Conservation (phyloP, 2,888 invertebrate genomes). For the Embidobia sp. region DNA sequence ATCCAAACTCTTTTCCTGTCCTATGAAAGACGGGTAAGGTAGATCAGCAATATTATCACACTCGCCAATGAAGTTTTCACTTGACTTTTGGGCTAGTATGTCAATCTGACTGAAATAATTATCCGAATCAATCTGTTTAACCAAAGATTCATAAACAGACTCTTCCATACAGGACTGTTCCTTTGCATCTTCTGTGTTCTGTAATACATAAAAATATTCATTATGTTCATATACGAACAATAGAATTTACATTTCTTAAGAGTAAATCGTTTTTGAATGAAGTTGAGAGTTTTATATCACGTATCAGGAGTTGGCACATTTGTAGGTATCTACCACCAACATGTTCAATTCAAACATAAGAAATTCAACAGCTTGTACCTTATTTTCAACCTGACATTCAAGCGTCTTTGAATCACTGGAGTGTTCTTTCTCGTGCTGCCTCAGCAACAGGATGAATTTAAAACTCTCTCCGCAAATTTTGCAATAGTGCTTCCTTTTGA, state of each 20-base stretch:
- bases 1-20: slow-evolving; percentile 65
- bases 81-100: slow-evolving; percentile 34
- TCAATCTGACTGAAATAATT: slow-evolving; percentile 58
- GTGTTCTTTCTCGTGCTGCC: slow-evolving; percentile 75
- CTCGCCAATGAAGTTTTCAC: slow-evolving; percentile 32
- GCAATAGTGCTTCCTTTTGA: slow-evolving; percentile 75
- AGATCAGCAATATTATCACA: slow-evolving; percentile 45
- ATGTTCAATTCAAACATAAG: too few relatives aligned
- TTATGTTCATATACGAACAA: too few relatives aligned
- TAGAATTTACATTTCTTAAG: too few relatives aligned
- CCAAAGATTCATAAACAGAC: slow-evolving; percentile 41
- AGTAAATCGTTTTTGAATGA: too few relatives aligned
- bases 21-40: slow-evolving; percentile 38
- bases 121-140: slow-evolving; percentile 46
- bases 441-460: slow-evolving; percentile 73
- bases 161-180: slow-evolving; percentile 59
- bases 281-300: too few relatives aligned
- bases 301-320: too few relatives aligned
- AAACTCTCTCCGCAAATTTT: slow-evolving; percentile 78
- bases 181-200: slow-evolving; percentile 63
- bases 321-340: too few relatives aligned
- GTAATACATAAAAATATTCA: slow-evolving; percentile 4
- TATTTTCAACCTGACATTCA: slow-evolving; percentile 68
- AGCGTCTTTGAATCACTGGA: slow-evolving; percentile 55
- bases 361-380: too few relatives aligned